Evolutionary conservation across 2,113 vertebrate species (phyloP).

Genomic region (Etheostoma spectabile): DNA sequence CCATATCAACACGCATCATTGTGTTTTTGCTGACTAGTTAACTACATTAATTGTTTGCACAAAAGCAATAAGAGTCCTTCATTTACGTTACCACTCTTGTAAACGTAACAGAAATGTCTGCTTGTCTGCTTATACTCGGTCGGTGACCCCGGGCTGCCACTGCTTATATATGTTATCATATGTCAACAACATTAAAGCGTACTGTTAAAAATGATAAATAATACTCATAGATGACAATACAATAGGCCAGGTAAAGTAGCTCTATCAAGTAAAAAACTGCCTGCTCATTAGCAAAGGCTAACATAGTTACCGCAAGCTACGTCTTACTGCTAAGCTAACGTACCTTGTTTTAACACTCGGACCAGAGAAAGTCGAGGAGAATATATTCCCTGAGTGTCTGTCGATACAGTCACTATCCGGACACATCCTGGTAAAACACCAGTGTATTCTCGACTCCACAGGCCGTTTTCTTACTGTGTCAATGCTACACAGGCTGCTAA

Average conservation of each 20-base stretch:
- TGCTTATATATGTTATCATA: background rate
- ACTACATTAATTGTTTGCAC: background rate
- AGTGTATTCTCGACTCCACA: conserved; percentile 22
- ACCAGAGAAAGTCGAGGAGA: conserved; percentile 72
- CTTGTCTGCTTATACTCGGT: no score
- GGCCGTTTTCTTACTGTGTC: conserved; percentile 56
- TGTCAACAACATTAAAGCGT: background rate
- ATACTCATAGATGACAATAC: background rate
- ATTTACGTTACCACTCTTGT: no score
- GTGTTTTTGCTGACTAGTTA: background rate
- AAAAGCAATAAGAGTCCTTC: background rate
- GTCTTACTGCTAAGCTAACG: conserved; percentile 57
- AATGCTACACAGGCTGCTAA: conserved; percentile 3
- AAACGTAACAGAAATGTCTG: background rate
- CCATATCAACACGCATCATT: no score
- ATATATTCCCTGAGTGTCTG: conserved; percentile 33
- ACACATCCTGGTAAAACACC: conserved; percentile 60
- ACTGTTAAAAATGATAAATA: background rate
- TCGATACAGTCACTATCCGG: conserved; percentile 59
- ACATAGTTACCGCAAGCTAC: conserved; percentile 23
- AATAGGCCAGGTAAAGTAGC: no score
- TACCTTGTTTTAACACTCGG: conserved; percentile 78
- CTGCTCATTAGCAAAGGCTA: conserved; percentile 19
- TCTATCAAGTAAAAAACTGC: background rate
- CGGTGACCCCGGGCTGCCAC: background rate